Evolutionary conservation across 2,113 vertebrate genomes (phyloP).

Genomic region (Cettia cetti): DNA sequence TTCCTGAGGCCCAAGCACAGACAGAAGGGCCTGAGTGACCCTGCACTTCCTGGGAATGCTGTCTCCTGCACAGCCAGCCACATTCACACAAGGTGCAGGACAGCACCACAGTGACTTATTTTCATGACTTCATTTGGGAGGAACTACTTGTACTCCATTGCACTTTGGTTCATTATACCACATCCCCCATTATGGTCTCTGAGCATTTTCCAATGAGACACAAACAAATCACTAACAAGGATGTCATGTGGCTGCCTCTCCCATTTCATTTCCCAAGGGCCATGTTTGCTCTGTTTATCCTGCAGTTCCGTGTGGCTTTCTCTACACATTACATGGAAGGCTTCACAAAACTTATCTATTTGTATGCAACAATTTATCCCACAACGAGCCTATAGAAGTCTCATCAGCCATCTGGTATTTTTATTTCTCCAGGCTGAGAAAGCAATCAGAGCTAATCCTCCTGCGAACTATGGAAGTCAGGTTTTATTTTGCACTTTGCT

Average conservation of each 20-base stretch:
- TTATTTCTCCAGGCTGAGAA: slow-evolving; percentile 71
- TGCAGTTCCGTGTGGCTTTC: neutral
- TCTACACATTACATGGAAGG: slow-evolving; percentile 2
- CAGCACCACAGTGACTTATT: neutral
- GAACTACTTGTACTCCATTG: neutral
- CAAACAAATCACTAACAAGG: slow-evolving; percentile 40
- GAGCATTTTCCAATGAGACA: slow-evolving; percentile 47
- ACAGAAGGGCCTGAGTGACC: neutral
- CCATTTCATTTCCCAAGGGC: slow-evolving; percentile 36
- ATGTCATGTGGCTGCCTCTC: slow-evolving; percentile 40
- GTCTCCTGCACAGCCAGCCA: neutral
- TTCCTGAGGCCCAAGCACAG: neutral
- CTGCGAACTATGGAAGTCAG: slow-evolving; percentile 62
- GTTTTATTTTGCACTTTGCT: slow-evolving; percentile 57
- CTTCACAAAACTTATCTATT: slow-evolving; percentile 47
- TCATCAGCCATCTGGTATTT: slow-evolving; percentile 66
- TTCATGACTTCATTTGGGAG: slow-evolving; percentile 42
- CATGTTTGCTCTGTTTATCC: neutral
- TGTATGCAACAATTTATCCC: slow-evolving; percentile 29
- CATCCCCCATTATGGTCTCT: neutral
- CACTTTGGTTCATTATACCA: neutral
- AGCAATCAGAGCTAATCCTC: slow-evolving; percentile 63
- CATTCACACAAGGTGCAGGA: neutral
- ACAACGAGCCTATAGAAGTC: slow-evolving; percentile 37
- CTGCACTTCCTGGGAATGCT: neutral